A percentile compares a stretch with the other conserved stretches of the same genome.
phyloP scores from a whole-genome alignment of 2,797 vertebrate genomes.

The Mormyrus proboscirostris region DNA sequence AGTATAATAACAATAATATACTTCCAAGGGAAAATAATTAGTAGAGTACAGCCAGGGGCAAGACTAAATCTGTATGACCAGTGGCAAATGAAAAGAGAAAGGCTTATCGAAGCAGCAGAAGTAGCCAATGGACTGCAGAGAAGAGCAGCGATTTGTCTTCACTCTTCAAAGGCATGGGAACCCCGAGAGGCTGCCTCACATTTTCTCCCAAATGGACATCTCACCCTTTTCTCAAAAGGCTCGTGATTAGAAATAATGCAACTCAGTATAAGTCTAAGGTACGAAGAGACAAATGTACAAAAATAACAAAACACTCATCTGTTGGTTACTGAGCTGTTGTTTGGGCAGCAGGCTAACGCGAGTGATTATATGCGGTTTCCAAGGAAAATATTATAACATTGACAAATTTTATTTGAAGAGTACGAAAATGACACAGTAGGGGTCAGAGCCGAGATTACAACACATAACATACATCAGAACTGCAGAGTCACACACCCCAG shows the following conservation, averaged over 20 bases:
- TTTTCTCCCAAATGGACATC: constrained; percentile 36
- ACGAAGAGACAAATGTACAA: not conserved
- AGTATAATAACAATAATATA: not conserved
- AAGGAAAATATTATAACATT: not conserved
- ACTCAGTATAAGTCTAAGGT: not conserved
- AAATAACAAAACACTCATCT: not conserved
- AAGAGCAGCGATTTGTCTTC: constrained; percentile 67
- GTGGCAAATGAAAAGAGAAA: constrained; percentile 48
- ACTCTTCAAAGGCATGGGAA: constrained; percentile 58
- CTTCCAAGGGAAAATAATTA: constrained; percentile 39
- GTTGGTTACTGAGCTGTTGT: not conserved
- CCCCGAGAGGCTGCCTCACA: constrained; percentile 53
- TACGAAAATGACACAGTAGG: not conserved
- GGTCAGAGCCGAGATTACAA: not conserved
- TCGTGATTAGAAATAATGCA: constrained; percentile 12
- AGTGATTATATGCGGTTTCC: not conserved
- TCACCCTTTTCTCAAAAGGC: constrained; percentile 27
- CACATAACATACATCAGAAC: not conserved
- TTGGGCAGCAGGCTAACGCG: not conserved
- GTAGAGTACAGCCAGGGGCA: constrained; percentile 45
- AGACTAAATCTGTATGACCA: constrained; percentile 44
- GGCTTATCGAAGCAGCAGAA: constrained; percentile 49
- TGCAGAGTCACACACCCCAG: not conserved
- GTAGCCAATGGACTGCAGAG: constrained; percentile 59
- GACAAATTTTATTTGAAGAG: constrained; percentile 2